These are phyloP conservation scores for Nymphicus hollandicus DNA, from an alignment of 2,113 vertebrate genomes.

Conservation along the genomic window DNA sequence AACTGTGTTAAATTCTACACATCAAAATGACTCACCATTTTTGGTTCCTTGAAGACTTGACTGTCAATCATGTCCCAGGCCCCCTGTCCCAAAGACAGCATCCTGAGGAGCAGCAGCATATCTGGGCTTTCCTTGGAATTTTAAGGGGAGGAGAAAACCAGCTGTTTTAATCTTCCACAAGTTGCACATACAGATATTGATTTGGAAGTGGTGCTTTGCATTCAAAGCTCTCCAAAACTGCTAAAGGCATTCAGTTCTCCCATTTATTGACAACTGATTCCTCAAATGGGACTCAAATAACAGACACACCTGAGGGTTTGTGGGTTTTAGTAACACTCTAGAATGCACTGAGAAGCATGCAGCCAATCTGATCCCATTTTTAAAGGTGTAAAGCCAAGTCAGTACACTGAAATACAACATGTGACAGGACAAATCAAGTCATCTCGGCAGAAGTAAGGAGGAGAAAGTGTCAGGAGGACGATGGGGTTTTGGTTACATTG, in stretches of 20 bases:
- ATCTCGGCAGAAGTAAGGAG: neutral
- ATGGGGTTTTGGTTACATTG: neutral
- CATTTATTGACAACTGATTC: neutral
- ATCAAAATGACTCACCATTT: slow-evolving; percentile 78
- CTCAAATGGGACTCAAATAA: neutral
- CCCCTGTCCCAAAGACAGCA: slow-evolving; percentile 92
- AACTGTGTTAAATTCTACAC: neutral
- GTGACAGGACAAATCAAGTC: neutral
- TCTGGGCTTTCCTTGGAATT: slow-evolving; percentile 89
- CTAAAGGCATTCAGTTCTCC: neutral
- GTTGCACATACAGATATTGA: neutral
- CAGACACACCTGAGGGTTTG: neutral
- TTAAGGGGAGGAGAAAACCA: slow-evolving; percentile 19
- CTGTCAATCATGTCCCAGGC: slow-evolving; percentile 99
- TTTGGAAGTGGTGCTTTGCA: neutral
- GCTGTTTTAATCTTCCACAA: neutral
- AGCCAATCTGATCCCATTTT: neutral
- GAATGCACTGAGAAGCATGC: neutral
- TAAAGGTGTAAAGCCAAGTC: neutral
- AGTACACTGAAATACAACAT: neutral
- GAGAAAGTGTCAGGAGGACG: neutral
- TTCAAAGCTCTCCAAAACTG: neutral
- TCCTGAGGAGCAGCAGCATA: slow-evolving; percentile 89
- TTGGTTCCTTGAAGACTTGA: slow-evolving; percentile 97
- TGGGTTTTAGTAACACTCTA: neutral